Evolutionary conservation across 2,797 vertebrate genomes (phyloP).

Genomic region (Fratercula arctica): DNA sequence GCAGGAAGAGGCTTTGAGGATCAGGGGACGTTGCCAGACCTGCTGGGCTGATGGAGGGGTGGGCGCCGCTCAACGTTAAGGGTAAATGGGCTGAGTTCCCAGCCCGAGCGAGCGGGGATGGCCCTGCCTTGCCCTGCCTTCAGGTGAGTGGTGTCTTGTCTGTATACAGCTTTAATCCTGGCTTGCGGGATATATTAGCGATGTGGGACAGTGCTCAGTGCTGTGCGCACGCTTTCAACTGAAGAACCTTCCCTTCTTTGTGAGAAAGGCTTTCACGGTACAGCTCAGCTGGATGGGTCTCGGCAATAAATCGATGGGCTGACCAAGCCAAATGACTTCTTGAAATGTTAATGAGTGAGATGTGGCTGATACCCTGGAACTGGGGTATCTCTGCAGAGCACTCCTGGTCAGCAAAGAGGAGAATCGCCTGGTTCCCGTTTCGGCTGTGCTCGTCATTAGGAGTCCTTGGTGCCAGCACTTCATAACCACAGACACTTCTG

Average conservation of each 20-base stretch:
- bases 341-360: background rate
- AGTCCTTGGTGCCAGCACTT: background rate
- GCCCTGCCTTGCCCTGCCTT: background rate
- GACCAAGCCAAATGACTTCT: slow-evolving; percentile 13
- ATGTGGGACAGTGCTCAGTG: background rate
- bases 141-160: background rate
- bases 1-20: slow-evolving; percentile 25
- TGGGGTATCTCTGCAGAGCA: background rate
- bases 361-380: background rate
- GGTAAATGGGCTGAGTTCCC: background rate
- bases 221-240: background rate
- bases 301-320: background rate
- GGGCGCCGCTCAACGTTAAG: background rate
- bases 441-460: rapidly evolving
- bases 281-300: background rate
- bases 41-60: background rate
- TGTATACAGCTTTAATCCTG: background rate
- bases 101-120: rapidly evolving
- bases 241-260: background rate
- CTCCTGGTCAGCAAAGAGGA: background rate
- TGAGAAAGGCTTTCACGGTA: background rate
- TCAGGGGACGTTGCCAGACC: background rate
- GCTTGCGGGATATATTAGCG: background rate
- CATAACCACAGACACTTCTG: background rate
- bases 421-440: background rate